Evolutionary conservation across 1,140 invertebrate genomes (phyloP).

Genomic region (Pseudomyrmex flavicornis): DNA sequence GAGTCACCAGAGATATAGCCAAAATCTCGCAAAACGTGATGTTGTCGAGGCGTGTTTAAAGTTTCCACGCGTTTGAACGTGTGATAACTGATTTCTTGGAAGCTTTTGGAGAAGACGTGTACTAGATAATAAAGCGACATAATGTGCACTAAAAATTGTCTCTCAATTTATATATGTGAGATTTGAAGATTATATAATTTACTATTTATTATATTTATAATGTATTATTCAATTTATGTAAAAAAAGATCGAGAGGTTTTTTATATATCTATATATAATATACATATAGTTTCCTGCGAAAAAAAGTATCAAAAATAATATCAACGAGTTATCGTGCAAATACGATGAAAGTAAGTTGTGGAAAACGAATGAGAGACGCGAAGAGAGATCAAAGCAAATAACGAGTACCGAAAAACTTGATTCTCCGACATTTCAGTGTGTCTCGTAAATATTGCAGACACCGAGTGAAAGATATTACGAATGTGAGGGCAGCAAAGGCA

Average conservation of each 20-base stretch:
- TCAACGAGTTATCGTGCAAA: background rate
- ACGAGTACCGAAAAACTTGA: slow-evolving; percentile 31
- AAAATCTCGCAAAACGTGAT: background rate
- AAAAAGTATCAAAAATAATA: background rate
- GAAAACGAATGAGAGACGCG: background rate
- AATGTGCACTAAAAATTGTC: background rate
- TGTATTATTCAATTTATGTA: background rate
- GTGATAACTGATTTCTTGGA: background rate
- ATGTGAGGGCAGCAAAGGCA: background rate
- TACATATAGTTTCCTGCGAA: background rate
- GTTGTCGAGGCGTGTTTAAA: background rate
- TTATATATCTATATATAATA: too few species aligned
- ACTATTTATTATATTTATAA: background rate
- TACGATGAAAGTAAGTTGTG: background rate
- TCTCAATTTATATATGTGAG: background rate
- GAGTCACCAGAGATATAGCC: background rate
- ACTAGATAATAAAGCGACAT: background rate
- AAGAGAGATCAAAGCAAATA: slow-evolving; percentile 29
- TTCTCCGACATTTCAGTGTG: slow-evolving; percentile 33
- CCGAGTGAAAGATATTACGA: background rate
- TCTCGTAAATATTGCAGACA: slow-evolving; percentile 40
- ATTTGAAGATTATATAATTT: background rate
- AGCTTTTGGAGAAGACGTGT: slow-evolving; percentile 3
- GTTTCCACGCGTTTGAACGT: background rate
- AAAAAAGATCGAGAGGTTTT: background rate